Evolutionary conservation across 1,140 invertebrate species (phyloP), one percentile per base, ranked within the genome.

Genomic region (Sycobia sp.): DNA sequence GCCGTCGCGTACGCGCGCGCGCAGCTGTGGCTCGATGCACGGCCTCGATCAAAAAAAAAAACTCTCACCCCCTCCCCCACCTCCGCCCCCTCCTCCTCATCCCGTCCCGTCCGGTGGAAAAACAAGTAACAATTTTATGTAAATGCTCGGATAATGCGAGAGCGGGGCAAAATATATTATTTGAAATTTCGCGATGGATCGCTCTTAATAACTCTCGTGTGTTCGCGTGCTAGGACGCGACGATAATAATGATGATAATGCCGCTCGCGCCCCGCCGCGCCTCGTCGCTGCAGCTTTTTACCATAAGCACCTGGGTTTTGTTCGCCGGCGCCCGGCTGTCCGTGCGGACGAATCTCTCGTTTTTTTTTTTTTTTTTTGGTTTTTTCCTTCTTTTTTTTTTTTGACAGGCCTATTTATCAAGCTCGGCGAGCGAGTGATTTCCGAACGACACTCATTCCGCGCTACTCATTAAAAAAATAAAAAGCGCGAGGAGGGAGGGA

Each of bases 381-480:
- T n/a, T n/a, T n/a, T n/a, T n/a, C n/a, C n/a, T n/a, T n/a, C n/a
- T n/a, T n/a, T n/a, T n/a, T n/a, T n/a, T n/a, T n/a, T n/a, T n/a
- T n/a, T n/a, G n/a, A n/a, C n/a, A n/a, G n/a, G n/a, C n/a, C n/a
- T n/a, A n/a, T n/a, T n/a, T n/a, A n/a, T n/a, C n/a, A n/a, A n/a
- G 41, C 32, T 20, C 41, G 29, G 18, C 39, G 53, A 39, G 36
- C 61, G 44, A 58, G 59, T 66, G 67, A 68, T 68, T 68, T 68
- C 56, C 63, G 62, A 68, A 68, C 63, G 51, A 47, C 29, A 25
- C 47, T 56, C 38, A 47, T 46, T 60, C 38, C 23, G 54, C 47
- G 23, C 59, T n/a, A n/a, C n/a, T 68, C 67, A 56, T 68, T 68
- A 59, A 63, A 62, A 65, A 54, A 62, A 54, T 41, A 51, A 32